Percentiles rank a stretch among this genome's conserved stretches.
These are phyloP conservation scores for Lordiphosa stackelbergi DNA, from an alignment of 1,140 invertebrate genomes.

Conservation along the genomic window DNA sequence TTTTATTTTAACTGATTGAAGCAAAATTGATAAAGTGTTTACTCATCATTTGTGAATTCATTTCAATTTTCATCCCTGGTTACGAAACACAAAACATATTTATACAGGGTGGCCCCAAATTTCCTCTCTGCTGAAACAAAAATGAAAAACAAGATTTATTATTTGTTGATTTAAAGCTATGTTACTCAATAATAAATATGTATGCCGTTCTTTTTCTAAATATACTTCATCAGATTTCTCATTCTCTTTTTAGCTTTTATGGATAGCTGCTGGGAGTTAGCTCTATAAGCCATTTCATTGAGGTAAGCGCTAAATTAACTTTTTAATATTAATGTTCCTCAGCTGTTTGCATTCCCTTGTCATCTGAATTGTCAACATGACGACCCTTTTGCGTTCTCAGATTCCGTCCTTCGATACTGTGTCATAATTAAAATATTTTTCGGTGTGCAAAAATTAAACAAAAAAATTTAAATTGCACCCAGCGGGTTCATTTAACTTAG, in stretches of 20 bases:
- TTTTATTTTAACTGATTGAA: conserved; percentile 38
- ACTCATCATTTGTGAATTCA: too few species aligned
- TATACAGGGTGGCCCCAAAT: too few species aligned
- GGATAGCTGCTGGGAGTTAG: not conserved
- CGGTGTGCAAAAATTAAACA: conserved; percentile 46
- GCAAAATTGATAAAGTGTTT: conserved; percentile 6
- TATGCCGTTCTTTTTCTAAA: too few species aligned
- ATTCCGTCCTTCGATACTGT: conserved; percentile 1
- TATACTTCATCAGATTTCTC: not conserved
- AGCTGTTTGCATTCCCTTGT: not conserved
- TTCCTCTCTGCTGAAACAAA: too few species aligned
- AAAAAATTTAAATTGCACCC: conserved; percentile 63
- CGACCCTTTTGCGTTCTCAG: conserved; percentile 28
- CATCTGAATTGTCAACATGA: conserved; percentile 27
- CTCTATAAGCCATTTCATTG: not conserved
- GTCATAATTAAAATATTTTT: conserved; percentile 7
- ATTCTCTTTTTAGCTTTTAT: conserved; percentile 2
- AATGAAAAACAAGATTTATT: too few species aligned
- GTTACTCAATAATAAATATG: not conserved
- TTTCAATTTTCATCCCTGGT: not conserved
- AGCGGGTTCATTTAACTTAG: conserved; percentile 23
- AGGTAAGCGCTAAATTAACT: conserved; percentile 3
- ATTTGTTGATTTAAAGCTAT: too few species aligned
- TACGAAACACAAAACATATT: too few species aligned
- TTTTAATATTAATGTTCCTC: not conserved